phyloP scores from a whole-genome alignment of 2,113 vertebrate genomes.

The Cynoglossus semilaevis region DNA sequence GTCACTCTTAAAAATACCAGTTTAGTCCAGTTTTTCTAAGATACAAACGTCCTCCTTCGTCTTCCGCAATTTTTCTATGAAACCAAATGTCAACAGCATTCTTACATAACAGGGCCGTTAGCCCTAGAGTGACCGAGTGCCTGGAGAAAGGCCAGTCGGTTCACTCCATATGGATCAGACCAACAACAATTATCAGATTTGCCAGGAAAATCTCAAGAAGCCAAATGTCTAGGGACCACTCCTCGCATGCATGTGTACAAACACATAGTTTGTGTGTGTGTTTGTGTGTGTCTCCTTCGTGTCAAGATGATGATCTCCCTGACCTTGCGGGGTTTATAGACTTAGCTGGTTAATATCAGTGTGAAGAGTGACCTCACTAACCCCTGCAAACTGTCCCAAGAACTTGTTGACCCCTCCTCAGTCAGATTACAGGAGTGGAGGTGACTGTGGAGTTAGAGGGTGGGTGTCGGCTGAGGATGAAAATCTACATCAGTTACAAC shows the following conservation, averaged over 20 bases:
- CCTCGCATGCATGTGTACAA: background rate
- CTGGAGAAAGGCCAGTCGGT: slow-evolving; percentile 4
- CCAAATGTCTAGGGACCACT: slow-evolving; percentile 2
- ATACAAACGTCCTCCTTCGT: background rate
- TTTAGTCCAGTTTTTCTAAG: background rate
- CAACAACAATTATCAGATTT: slow-evolving; percentile 43
- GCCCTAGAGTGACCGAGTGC: background rate
- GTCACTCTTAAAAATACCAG: too few species aligned
- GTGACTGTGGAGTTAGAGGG: background rate
- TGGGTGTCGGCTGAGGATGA: background rate
- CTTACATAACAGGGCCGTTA: slow-evolving; percentile 11
- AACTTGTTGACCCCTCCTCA: slow-evolving; percentile 49
- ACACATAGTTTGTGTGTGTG: slow-evolving; percentile 20
- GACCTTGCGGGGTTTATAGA: slow-evolving; percentile 59
- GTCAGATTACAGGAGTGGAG: slow-evolving; percentile 34
- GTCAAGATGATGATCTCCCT: slow-evolving; percentile 20
- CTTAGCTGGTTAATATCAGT: slow-evolving; percentile 52
- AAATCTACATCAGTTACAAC: background rate
- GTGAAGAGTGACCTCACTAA: slow-evolving; percentile 35
- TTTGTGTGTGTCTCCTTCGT: background rate
- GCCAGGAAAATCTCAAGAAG: slow-evolving; percentile 6
- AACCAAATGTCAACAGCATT: background rate
- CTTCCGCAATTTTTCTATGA: background rate
- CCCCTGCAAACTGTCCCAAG: slow-evolving; percentile 39
- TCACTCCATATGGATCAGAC: slow-evolving; percentile 20